Base-by-base conservation (phyloP, 2,113 vertebrate genomes). In the Caretta caretta region DNA sequence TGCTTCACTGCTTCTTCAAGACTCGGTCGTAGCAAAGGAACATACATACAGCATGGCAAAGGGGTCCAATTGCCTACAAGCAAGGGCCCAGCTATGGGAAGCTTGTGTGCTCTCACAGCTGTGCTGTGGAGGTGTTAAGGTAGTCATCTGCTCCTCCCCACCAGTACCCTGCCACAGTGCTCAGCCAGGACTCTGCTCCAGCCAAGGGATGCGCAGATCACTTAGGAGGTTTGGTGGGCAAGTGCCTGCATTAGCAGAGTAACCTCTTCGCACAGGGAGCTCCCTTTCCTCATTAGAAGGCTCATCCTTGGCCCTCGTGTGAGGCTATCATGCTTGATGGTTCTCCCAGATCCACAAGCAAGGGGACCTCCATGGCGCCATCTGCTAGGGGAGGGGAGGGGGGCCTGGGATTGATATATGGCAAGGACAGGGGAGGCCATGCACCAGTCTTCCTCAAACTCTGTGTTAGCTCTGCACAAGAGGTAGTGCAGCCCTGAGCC, bases 1-100 rank as follows among this genome's bases (percentile, higher is more conserved):
- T 90, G 97, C 96, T 96, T 93, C 96, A 82, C 3, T 1, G 98
- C 98, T 98, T 98, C 94, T 27, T 82, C 91, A 86, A 95, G 91
- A n/a, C 4, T 13, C 31, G 25, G 95, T 94, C 94, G 96, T 95
- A 53, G 69, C 84, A 59, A 78, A 80, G 81, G 96, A 93, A 91
- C 94, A 88, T 49, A 85, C 20, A 84, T 83, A 92, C 95, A 96
- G 97, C 97, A 94, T 90, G 92, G 95, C 92, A 84, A 80, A 90
- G 93, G 87, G 79, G 89, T 92, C 86, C 90, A 0, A 0, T 35
- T 81, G 87, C 94, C 25, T 8, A 59, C 50, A 16, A 31, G 49
- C 83, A 65, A 12, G 10, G 53, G 76, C 82, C 79, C 46, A 27
- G 87, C 75, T 85, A 31, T n/a, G 51, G 90, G 84, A 53, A 78